Evolutionary conservation across 2,888 invertebrate species (phyloP), one percentile per base, ranked within the genome.

Genomic region (Callimorpha dominula): DNA sequence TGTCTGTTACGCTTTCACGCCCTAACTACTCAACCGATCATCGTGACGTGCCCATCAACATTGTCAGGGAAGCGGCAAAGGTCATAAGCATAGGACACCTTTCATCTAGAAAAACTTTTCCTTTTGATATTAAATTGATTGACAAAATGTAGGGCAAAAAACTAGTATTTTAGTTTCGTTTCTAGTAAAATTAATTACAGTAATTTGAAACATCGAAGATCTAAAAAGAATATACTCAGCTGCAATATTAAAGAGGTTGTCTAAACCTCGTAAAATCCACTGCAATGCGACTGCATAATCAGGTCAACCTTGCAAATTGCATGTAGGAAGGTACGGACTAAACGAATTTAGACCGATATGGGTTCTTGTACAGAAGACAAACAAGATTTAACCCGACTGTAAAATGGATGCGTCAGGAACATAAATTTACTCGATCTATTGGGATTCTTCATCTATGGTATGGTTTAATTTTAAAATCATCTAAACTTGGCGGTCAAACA

Each of bases 261-360:
- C 79, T 77, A 82, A 84, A 84, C 76, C 74, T 78, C 76, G 75
- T 77, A 78, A 82, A 82, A 86, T 79, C 73, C 76, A 81, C 87
- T 88, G 87, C 88, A 87, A 81, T 88, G 88, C 88, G 85, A 86
- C 79, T 83, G 82, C 82, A 84, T 85, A 88, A 87, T 87, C 85
- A 85, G 86, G 86, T 86, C 87, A 83, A 85, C 81, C 77, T 81
- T 73, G 75, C 79, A 79, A 77, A 70, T 60, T 60, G 31, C 60
- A 31, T 75, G 9, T 9, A 46, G 81, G 63, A 43, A 64, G 79
- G 73, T 74, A 80, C 66, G 69, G 76, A 78, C 73, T 57, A 78
- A 77, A 75, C 79, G 71, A 81, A 82, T 84, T 81, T 76, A 71
- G 65, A 75, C 73, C 64, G 71, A 70, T 74, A 81, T 76, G 69